phyloP scores from a whole-genome alignment of 2,888 invertebrate species.

The Rhogogaster chlorosoma region DNA sequence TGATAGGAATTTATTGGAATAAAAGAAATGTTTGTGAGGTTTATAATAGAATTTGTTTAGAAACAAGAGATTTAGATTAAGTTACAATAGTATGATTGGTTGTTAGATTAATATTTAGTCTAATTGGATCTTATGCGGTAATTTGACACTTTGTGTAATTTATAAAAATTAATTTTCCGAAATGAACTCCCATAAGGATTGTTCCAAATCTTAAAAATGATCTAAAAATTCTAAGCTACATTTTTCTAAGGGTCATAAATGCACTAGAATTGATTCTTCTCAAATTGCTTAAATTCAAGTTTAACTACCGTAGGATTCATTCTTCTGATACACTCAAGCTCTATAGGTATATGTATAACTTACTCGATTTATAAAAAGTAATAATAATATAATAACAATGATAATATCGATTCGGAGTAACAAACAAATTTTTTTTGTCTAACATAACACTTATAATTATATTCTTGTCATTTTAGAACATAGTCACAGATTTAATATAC shows the following conservation, averaged over 20 bases:
- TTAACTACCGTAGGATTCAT: not conserved
- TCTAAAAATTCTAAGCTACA: not conserved
- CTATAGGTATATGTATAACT: not conserved
- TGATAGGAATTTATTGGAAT: not conserved
- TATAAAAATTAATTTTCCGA: not conserved
- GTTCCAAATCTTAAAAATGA: not conserved
- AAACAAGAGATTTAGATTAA: not conserved
- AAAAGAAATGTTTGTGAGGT: not conserved
- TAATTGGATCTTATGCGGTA: not conserved
- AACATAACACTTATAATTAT: not conserved
- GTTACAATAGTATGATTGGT: not conserved
- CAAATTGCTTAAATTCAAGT: not conserved
- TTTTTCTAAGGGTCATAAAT: not conserved
- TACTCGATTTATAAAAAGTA: conserved; percentile 2
- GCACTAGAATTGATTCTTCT: not conserved
- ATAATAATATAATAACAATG: conserved; percentile 6
- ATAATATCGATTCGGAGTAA: not conserved
- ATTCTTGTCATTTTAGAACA: not conserved
- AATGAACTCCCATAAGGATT: not conserved
- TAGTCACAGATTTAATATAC: conserved; percentile 16
- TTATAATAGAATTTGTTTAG: not conserved
- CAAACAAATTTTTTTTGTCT: not conserved
- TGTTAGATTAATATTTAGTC: not conserved
- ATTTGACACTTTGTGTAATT: not conserved
- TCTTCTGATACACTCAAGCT: not conserved